A percentile compares a stretch with the other conserved stretches of the same genome.
phyloP scores from a whole-genome alignment of 2,113 vertebrate genomes.

The Plotosus lineatus region DNA sequence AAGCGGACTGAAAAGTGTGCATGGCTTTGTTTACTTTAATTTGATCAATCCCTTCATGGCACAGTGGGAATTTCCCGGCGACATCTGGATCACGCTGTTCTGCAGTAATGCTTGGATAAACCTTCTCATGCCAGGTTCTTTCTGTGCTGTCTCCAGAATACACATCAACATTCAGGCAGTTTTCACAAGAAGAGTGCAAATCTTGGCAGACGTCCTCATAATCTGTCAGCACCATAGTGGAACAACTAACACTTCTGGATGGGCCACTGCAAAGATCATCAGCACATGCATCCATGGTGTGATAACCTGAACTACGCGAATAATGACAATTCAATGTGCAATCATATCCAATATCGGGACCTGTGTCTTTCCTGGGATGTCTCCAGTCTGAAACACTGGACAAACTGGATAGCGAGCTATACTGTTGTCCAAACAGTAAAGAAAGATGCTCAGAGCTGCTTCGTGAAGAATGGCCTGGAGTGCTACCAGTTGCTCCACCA shows the following conservation, averaged over 20 bases:
- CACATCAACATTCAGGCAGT: constrained; percentile 58
- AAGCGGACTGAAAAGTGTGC: constrained; percentile 80
- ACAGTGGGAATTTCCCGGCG: constrained; percentile 61
- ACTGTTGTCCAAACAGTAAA: constrained; percentile 67
- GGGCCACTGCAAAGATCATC: constrained; percentile 63
- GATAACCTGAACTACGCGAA: constrained; percentile 71
- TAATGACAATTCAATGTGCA: constrained; percentile 67
- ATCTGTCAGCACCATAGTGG: constrained; percentile 69
- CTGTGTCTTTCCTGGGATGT: constrained; percentile 36
- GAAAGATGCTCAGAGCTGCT: constrained; percentile 75
- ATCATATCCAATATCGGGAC: constrained; percentile 59
- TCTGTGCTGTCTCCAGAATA: constrained; percentile 65
- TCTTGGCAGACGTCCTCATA: constrained; percentile 64
- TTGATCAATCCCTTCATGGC: constrained; percentile 78
- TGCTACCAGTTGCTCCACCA: constrained; percentile 66
- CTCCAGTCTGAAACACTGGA: constrained; percentile 61
- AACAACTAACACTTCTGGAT: constrained; percentile 70
- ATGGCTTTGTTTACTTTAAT: constrained; percentile 83
- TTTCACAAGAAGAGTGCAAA: constrained; percentile 60
- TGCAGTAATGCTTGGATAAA: constrained; percentile 51
- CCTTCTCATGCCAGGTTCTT: constrained; percentile 61
- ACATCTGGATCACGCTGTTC: constrained; percentile 36
- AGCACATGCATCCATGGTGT: constrained; percentile 63
- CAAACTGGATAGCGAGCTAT: constrained; percentile 63
- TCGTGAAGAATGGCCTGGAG: constrained; percentile 64